These are phyloP conservation scores for Lepidocyrtoides sp. DNA, from an alignment of 2,888 invertebrate genomes.

Conservation along the genomic window DNA sequence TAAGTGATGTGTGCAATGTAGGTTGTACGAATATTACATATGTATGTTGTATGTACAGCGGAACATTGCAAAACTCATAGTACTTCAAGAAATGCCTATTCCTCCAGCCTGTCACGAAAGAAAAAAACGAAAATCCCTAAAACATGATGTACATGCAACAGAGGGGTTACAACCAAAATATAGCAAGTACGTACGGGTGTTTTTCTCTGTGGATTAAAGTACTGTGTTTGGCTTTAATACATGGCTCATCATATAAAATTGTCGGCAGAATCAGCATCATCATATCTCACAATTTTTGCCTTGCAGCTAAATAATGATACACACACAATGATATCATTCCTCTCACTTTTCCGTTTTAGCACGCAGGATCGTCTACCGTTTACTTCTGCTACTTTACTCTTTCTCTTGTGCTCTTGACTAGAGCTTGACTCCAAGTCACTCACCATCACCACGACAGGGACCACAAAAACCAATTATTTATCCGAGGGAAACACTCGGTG, in stretches of 20 bases:
- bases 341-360: neutral
- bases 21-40: neutral
- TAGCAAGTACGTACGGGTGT: neutral
- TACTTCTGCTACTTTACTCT: neutral
- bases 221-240: neutral
- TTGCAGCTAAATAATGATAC: slow-evolving; percentile 44
- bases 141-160: neutral
- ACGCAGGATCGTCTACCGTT: neutral
- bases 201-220: neutral
- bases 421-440: slow-evolving; percentile 65
- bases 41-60: neutral
- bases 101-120: neutral
- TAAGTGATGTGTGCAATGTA: neutral
- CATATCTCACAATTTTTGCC: slow-evolving; percentile 34
- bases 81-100: neutral
- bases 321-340: slow-evolving; percentile 50
- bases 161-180: neutral
- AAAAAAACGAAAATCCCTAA: slow-evolving; percentile 12
- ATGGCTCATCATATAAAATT: too few relatives aligned
- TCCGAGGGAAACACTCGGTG: slow-evolving; percentile 29
- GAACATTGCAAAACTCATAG: neutral
- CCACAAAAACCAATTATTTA: slow-evolving; percentile 79
- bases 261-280: neutral
- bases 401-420: slow-evolving; percentile 14
- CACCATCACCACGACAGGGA: slow-evolving; percentile 68